phyloP scores from a whole-genome alignment of 2,797 vertebrate species.

The Mormyrus proboscirostris region DNA sequence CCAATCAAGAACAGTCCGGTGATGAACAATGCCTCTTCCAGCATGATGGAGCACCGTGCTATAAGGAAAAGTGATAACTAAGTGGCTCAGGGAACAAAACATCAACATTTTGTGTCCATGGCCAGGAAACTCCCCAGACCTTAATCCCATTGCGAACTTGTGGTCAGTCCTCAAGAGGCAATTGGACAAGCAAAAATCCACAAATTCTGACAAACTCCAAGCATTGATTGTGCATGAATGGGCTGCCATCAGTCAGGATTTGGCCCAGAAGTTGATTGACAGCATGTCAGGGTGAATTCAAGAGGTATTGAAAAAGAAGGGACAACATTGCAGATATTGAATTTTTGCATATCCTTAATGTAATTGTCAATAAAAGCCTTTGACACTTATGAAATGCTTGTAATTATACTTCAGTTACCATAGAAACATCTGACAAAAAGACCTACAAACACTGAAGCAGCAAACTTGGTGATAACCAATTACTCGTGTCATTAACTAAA shows the following conservation, averaged over 20 bases:
- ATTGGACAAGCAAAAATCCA: no score
- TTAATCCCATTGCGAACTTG: no score
- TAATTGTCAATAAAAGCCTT: neutral
- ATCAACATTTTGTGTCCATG: no score
- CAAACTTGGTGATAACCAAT: neutral
- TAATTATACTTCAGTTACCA: neutral
- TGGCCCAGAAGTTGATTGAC: neutral
- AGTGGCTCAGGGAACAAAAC: neutral
- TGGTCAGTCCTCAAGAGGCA: no score
- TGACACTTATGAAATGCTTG: neutral
- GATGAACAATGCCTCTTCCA: neutral
- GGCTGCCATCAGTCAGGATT: no score
- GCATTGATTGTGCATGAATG: no score
- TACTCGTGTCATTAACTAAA: neutral
- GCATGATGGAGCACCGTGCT: neutral
- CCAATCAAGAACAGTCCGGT: neutral
- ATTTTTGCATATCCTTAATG: neutral
- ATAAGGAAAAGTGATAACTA: neutral
- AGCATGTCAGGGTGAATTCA: neutral
- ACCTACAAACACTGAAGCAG: neutral
- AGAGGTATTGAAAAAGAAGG: neutral
- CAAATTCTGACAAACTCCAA: no score
- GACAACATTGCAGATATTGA: neutral
- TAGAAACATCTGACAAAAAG: neutral
- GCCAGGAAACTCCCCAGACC: no score